Evolutionary conservation across 2,797 vertebrate genomes (phyloP), one percentile per base, ranked within the genome.

Genomic region (Hapalemur alaotrensis): DNA sequence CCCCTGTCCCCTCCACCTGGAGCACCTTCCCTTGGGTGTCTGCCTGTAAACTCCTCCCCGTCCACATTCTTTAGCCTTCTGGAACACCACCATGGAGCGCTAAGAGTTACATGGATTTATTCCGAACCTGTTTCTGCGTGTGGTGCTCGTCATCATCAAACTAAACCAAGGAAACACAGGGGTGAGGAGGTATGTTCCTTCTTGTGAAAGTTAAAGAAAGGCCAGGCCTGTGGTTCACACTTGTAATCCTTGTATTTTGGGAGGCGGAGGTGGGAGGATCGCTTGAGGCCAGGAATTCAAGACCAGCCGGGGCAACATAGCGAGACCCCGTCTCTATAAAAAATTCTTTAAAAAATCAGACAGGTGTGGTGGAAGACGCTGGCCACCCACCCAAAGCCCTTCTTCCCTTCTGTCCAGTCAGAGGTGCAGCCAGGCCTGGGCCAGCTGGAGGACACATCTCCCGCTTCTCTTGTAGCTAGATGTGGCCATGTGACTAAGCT

Each of bases 401-500:
- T 48, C n/a, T 30, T 43, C 23, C 46, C 22, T 17, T 15, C 38
- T 38, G 43, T 11, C 48, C 43, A 61, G 54, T 12, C 4, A 43
- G 54, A 41, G 15, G 7, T 13, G 13, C 8, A n/a, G 43, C 46
- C 18, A 25, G 23, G 65, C 23, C 3, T 0, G 0, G 46, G 38
- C 6, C 28, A 18, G 25, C 52, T 30, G 7, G 9, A 38, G 41
- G 15, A 15, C 0, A 0, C 22, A 0, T 15, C 35, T 41, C 72
- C 57, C 15, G 20, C 15, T 3, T 87, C n/a, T 48, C 57, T 30
- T 28, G 28, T 28, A 10, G 61, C 61, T 25, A 1, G 8, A 8
- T 4, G 43, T 0, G 2, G 88, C 35, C 17, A 1, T 0, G 8
- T 61, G 67, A 9, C 46, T 11, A 11, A 1, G 65, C 18, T n/a